Percentiles rank a stretch among this genome's conserved stretches.
Evolutionary conservation across 2,888 invertebrate genomes (phyloP).

Genomic region (Apamea sordens): DNA sequence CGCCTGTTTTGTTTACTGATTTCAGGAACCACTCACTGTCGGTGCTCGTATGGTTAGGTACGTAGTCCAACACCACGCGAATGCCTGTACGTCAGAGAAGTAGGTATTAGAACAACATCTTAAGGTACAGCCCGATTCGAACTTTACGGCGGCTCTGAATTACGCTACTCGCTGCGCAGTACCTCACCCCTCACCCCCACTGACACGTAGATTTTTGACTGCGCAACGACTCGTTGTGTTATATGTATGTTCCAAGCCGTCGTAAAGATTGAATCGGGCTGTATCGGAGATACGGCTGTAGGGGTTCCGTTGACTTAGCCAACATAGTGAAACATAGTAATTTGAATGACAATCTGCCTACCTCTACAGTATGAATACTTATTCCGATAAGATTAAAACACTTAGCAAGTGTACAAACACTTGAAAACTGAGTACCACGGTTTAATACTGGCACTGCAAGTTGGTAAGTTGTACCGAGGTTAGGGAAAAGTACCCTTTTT

Average conservation of each 20-base stretch:
- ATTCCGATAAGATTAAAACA: conserved; percentile 29
- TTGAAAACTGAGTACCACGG: conserved; percentile 2
- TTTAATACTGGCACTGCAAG: conserved; percentile 7
- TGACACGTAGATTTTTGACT: too few relatives aligned
- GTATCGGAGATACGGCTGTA: neutral
- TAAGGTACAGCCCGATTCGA: too few relatives aligned
- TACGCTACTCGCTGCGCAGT: too few relatives aligned
- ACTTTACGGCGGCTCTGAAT: too few relatives aligned
- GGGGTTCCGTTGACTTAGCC: neutral
- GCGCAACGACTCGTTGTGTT: too few relatives aligned
- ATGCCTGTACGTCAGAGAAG: conserved; percentile 75
- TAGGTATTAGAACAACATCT: neutral
- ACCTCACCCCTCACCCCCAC: too few relatives aligned
- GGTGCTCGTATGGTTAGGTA: conserved; percentile 94
- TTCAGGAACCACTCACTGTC: conserved; percentile 95
- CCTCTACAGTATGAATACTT: neutral
- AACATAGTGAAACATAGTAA: neutral
- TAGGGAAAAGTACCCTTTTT: neutral
- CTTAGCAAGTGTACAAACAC: conserved; percentile 12
- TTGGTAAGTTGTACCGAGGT: neutral
- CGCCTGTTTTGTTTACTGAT: conserved; percentile 90
- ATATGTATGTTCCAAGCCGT: too few relatives aligned
- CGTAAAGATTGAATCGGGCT: too few relatives aligned
- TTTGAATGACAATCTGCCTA: neutral
- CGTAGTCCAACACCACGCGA: conserved; percentile 91